phyloP scores from a whole-genome alignment of 2,888 invertebrate species.

The Caenorhabditis uteleia region DNA sequence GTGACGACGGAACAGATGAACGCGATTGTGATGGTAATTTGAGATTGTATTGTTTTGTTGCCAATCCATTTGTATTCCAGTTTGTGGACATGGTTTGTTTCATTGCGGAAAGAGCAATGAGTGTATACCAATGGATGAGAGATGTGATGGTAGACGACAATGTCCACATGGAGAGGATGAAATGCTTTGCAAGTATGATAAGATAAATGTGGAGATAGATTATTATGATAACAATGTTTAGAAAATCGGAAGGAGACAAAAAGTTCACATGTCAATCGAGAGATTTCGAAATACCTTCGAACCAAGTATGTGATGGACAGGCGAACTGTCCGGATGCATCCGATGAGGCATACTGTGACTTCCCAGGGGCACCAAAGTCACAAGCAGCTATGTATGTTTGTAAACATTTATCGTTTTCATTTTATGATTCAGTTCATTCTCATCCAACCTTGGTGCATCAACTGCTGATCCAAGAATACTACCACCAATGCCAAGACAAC shows the following conservation, averaged over 20 bases:
- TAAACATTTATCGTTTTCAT: not conserved
- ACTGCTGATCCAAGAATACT: constrained; percentile 4
- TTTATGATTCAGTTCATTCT: constrained; percentile 31
- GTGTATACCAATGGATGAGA: constrained; percentile 59
- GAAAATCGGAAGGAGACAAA: constrained; percentile 42
- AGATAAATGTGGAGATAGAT: not conserved
- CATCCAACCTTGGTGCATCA: constrained; percentile 19
- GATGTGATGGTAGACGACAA: constrained; percentile 66
- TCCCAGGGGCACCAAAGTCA: constrained; percentile 19
- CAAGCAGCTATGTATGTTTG: not conserved
- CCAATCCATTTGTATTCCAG: constrained; percentile 34
- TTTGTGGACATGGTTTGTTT: constrained; percentile 64
- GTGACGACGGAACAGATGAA: constrained; percentile 68
- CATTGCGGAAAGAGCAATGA: constrained; percentile 64
- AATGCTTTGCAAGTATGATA: constrained; percentile 57
- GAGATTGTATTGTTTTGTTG: not conserved
- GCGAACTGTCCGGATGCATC: constrained; percentile 65
- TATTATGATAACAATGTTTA: constrained; percentile 3
- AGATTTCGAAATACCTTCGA: constrained; percentile 49
- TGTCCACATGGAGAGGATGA: constrained; percentile 69
- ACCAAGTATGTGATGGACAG: constrained; percentile 63
- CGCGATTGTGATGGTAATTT: constrained; percentile 60
- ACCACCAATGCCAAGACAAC: constrained; percentile 9
- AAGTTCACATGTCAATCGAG: constrained; percentile 59
- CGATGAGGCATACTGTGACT: constrained; percentile 65